A percentile compares a stretch with the other conserved stretches of the same genome.
Conservation (phyloP, 2,113 vertebrate genomes). For the Poecilia latipinna region DNA sequence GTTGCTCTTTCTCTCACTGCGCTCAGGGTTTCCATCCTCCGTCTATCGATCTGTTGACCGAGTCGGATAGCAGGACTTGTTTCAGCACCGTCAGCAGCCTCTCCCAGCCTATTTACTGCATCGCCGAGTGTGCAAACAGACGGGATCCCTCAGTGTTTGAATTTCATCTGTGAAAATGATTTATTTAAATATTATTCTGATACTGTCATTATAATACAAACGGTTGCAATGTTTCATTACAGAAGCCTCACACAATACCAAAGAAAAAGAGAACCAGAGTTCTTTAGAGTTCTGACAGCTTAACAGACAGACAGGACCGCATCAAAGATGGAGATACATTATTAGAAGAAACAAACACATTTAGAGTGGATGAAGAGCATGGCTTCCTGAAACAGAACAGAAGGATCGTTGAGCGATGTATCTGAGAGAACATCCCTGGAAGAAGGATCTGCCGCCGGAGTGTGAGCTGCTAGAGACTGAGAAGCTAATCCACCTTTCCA, state of each 20-base stretch:
- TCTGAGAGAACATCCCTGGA: conserved; percentile 33
- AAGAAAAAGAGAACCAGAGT: conserved; percentile 62
- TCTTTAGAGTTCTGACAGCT: conserved; percentile 61
- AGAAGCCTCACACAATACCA: conserved; percentile 73
- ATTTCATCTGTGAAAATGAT: conserved; percentile 77
- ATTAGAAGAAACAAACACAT: conserved; percentile 70
- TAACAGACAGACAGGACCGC: conserved; percentile 70
- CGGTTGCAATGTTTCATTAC: conserved; percentile 72
- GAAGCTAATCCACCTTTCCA: not conserved
- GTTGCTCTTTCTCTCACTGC: not conserved
- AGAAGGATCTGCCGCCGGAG: not conserved
- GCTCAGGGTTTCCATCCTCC: not conserved
- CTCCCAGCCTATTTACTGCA: not conserved
- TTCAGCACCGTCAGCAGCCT: not conserved
- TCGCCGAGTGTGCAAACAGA: conserved; percentile 43
- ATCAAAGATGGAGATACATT: conserved; percentile 60
- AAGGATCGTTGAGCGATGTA: conserved; percentile 37
- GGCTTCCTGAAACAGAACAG: conserved; percentile 38
- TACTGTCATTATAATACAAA: conserved; percentile 75
- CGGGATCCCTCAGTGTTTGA: conserved; percentile 55
- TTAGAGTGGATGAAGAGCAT: conserved; percentile 41
- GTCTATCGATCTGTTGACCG: not conserved
- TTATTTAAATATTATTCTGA: conserved; percentile 75
- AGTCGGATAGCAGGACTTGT: conserved; percentile 13
- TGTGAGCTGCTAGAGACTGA: conserved; percentile 23